Evolutionary conservation across 2,888 invertebrate genomes (phyloP), one percentile per base, ranked within the genome.

Genomic region (Protonemura montana): DNA sequence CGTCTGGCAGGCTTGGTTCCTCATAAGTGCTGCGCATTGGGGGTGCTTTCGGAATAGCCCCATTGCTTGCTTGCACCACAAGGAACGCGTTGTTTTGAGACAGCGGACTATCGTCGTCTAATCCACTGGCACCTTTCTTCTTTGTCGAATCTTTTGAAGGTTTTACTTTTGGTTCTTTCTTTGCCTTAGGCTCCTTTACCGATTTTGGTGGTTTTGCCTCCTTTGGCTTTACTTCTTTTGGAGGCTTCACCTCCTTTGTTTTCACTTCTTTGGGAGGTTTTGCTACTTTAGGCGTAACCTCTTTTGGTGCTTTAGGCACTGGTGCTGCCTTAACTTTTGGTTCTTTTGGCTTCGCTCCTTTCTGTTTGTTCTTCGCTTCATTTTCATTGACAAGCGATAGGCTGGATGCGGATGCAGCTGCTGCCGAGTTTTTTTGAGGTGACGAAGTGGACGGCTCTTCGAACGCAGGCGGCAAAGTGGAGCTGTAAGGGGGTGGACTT

Each of bases 241-340:
- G 80, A 28, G 26, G 26, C 25, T 81, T 82, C 5, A 25, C 35
- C 26, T 83, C 85, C 42, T 77, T 78, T 76, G 26, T 2, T 59
- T 86, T 86, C 35, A 41, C 59, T 30, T 76, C 81, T 85, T 84
- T 87, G 2, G 28, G 25, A 25, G 85, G 82, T 28, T 85, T 87
- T 21, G 25, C 27, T 25, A 81, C 82, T 30, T 85, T 85, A 42
- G 27, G 28, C 1, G 76, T 81, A 83, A 85, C 83, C 6, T 88
- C 88, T 21, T 88, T 83, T 5, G 88, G 89, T 26, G 89, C 89
- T 78, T 88, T 86, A n/a, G 87, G 88, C 28, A 81, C 81, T 27
- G 28, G 28, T 41, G 16, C 76, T 25, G 78, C 86, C 86, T 78
- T 76, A 25, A 80, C 86, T 84, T 80, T 84, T 78, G 28, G 83